These are phyloP conservation scores for Piprites chloris DNA, from an alignment of 2,113 vertebrate species.

Conservation along the genomic window DNA sequence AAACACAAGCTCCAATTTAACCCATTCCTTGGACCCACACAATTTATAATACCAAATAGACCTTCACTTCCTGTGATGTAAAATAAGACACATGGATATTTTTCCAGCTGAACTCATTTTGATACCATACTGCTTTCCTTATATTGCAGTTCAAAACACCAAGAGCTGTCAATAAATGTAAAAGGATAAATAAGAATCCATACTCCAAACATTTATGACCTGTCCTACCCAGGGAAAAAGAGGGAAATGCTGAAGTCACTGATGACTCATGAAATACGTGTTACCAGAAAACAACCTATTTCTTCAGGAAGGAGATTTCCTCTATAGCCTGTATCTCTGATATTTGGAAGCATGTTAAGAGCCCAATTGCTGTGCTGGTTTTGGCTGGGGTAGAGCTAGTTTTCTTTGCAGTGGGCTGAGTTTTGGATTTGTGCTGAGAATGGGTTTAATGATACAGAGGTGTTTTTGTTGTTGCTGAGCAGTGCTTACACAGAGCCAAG, in stretches of 20 bases:
- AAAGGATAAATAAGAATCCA: background rate
- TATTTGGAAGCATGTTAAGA: background rate
- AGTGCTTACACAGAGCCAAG: background rate
- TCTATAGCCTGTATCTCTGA: background rate
- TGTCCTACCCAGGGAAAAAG: background rate
- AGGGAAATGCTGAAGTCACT: background rate
- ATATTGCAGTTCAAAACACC: background rate
- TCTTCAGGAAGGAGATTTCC: background rate
- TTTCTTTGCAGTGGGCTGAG: background rate
- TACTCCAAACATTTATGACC: background rate
- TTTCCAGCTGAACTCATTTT: background rate
- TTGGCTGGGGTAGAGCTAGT: background rate
- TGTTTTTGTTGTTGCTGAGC: background rate
- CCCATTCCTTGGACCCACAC: background rate
- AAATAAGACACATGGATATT: background rate
- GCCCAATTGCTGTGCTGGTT: background rate
- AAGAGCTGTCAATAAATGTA: background rate
- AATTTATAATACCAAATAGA: background rate
- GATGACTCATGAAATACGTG: background rate
- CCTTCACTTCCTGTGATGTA: background rate
- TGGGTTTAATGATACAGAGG: background rate
- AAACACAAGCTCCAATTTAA: background rate
- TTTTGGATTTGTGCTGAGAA: background rate
- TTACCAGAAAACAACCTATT: background rate
- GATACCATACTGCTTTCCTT: background rate